phyloP scores from a whole-genome alignment of 2,113 vertebrate genomes.

The Carassius gibelio region DNA sequence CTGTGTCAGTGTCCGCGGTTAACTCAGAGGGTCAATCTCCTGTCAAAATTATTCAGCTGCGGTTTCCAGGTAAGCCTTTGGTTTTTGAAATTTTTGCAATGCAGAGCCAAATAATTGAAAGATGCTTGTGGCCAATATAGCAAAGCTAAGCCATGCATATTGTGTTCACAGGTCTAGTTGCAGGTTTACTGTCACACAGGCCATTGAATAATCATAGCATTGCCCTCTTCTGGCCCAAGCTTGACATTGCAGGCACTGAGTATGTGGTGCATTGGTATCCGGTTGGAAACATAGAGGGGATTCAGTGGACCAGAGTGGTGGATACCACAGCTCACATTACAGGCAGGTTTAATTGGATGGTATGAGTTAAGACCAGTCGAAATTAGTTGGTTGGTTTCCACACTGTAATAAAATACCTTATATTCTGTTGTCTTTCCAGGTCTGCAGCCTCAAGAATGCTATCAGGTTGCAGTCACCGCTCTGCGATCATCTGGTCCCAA shows the following conservation, averaged over 20 bases:
- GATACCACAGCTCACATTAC: constrained; percentile 52
- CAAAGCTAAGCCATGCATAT: not conserved
- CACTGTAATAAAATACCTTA: not conserved
- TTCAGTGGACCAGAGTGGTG: constrained; percentile 68
- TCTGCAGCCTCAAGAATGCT: constrained; percentile 67
- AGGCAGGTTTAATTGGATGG: constrained; percentile 58
- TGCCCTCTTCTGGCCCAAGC: constrained; percentile 71
- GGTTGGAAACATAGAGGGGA: constrained; percentile 48
- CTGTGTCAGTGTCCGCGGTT: constrained; percentile 64
- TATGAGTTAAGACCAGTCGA: not conserved
- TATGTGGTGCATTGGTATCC: constrained; percentile 73
- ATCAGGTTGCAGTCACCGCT: constrained; percentile 66
- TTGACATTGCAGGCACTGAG: constrained; percentile 40
- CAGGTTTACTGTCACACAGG: constrained; percentile 34
- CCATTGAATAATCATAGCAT: constrained; percentile 49
- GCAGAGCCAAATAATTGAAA: not conserved
- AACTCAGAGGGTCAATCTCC: constrained; percentile 76
- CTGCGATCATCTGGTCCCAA: constrained; percentile 51
- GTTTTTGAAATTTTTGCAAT: not conserved
- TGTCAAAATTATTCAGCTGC: constrained; percentile 51
- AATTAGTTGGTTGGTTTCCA: not conserved
- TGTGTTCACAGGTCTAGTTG: not conserved
- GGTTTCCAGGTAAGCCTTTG: constrained; percentile 60
- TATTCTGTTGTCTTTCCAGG: constrained; percentile 54
- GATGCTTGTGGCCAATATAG: not conserved